Evolutionary conservation across 2,113 vertebrate genomes (phyloP), one percentile per base, ranked within the genome.

Genomic region (Pampusana beccarii): DNA sequence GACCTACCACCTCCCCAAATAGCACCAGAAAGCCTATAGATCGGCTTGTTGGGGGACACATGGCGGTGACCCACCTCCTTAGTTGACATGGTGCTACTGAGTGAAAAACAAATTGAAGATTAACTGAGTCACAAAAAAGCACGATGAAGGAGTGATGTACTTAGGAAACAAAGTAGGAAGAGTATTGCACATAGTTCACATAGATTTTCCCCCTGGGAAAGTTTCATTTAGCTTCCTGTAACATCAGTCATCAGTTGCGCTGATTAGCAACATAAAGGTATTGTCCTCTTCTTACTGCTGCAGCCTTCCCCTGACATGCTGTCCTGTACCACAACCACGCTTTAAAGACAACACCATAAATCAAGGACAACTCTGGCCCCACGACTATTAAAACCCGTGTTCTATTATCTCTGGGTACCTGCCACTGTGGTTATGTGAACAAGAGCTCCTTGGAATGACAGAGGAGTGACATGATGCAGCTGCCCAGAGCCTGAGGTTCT

Each of bases 241-340:
- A 61, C 13, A 34, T 21, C 24, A 73, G 50, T 16, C 46, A 40
- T 0, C 31, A 34, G 21, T 13, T 57, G 36, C 13, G 11, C 14
- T 61, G 2, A 28, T 4, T 26, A n/a, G 16, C 17, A 82, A n/a
- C 0, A 0, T 2, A 3, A 79, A 79, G 16, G 5, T 11, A 46
- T 2, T 48, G 26, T 48, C 33, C 8, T 24, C 21, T 53, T 53
- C 25, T 26, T 8, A 65, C 16, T 33, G 9, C 50, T 72, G 19
- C 53, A 72, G n/a, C 38, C 40, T 61, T 25, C 17, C 26, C 1
- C 1, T 28, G 13, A 60, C 25, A 11, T 25, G 11, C 29, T 26
- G 23, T 7, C 25, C 25, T 9, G 10, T 26, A 42, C 33, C 3
- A 1, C 34, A 71, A 75, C 23, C 11, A 38, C 7, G 18, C 34